Conservation (phyloP, 2,888 invertebrate species). For the Tuberolachnus salignus region DNA sequence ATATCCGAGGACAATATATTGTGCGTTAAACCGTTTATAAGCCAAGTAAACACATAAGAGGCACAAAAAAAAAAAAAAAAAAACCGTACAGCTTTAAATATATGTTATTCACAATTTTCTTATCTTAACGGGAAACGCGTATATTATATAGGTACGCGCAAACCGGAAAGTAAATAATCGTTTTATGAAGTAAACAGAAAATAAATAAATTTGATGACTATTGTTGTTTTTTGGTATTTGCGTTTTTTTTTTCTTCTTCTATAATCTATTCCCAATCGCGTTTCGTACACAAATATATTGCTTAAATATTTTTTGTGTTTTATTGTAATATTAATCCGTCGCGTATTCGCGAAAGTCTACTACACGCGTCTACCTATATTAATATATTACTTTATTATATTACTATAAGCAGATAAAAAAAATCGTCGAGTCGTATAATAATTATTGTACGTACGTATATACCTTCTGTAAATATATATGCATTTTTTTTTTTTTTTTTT, state of each 20-base stretch:
- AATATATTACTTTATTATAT: background rate
- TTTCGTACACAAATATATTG: too few relatives aligned
- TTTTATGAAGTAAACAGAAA: slow-evolving; percentile 26
- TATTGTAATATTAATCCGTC: too few relatives aligned
- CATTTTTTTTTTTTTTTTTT: too few relatives aligned
- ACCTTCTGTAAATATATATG: too few relatives aligned
- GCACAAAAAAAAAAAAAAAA: slow-evolving; percentile 57
- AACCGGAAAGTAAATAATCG: slow-evolving; percentile 35
- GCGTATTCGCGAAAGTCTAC: too few relatives aligned
- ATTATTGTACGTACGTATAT: too few relatives aligned
- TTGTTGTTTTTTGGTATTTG: slow-evolving; percentile 1
- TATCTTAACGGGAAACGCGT: slow-evolving; percentile 46
- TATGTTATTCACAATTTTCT: slow-evolving; percentile 15
- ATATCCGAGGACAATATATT: slow-evolving; percentile 24
- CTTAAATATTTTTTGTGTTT: too few relatives aligned
- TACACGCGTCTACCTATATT: too few relatives aligned
- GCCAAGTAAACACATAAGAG: background rate
- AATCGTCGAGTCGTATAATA: too few relatives aligned
- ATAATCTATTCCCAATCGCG: background rate
- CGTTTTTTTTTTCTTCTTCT: too few relatives aligned
- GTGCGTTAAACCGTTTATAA: background rate
- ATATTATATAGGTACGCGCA: background rate
- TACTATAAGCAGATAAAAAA: background rate
- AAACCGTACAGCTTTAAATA: slow-evolving; percentile 54
- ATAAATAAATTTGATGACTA: slow-evolving; percentile 15